Evolutionary conservation across 2,888 invertebrate genomes (phyloP).

Genomic region (Drosophila antonietae): DNA sequence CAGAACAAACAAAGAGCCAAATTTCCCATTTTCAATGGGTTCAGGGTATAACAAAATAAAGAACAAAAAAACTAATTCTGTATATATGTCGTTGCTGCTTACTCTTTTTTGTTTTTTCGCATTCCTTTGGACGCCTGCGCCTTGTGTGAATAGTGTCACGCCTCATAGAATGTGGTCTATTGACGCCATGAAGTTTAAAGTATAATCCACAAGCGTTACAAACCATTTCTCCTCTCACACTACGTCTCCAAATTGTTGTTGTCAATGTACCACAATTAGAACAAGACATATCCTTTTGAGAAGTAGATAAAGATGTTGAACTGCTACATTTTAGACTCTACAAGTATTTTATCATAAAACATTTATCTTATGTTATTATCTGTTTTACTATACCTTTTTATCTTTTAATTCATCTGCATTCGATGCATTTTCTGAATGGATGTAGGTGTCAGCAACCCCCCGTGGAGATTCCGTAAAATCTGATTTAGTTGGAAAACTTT

Average conservation of each 20-base stretch:
- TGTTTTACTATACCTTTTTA: slow-evolving; percentile 59
- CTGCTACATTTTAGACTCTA: slow-evolving; percentile 65
- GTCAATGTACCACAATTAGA: slow-evolving; percentile 99
- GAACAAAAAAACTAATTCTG: background rate
- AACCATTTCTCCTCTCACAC: slow-evolving; percentile 98
- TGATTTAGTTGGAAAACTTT: slow-evolving; percentile 89
- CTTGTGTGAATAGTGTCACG: slow-evolving; percentile 98
- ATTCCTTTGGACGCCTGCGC: slow-evolving; percentile 93
- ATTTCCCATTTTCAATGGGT: no score
- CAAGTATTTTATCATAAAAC: background rate
- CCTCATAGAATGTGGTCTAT: slow-evolving; percentile 97
- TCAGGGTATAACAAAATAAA: no score
- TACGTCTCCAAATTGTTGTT: slow-evolving; percentile 98
- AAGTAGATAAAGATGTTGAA: slow-evolving; percentile 62
- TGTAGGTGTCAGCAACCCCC: slow-evolving; percentile 49
- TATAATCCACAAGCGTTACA: slow-evolving; percentile 99
- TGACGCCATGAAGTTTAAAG: slow-evolving; percentile 97
- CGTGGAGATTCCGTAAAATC: slow-evolving; percentile 67
- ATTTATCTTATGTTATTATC: no score
- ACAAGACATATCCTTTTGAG: slow-evolving; percentile 91
- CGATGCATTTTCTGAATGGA: slow-evolving; percentile 47
- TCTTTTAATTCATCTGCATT: slow-evolving; percentile 66
- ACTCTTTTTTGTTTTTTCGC: slow-evolving; percentile 86
- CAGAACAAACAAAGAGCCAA: no score
- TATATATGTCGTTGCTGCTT: background rate